Conservation (phyloP, 2,113 vertebrate species). For the Phaetusa simplex region DNA sequence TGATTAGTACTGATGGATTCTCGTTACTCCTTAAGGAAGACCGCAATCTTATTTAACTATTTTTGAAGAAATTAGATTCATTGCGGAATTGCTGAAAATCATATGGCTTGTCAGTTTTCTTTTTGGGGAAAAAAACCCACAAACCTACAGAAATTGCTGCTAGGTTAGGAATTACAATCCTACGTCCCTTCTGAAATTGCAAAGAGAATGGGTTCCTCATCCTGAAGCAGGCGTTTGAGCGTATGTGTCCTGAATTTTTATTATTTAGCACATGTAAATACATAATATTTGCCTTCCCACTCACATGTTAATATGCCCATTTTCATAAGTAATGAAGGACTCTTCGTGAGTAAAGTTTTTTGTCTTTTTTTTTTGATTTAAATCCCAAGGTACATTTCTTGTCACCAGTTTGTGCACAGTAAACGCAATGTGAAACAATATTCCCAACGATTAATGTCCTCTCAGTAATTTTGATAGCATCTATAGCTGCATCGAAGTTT, state of each 20-base stretch:
- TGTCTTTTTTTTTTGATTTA: not conserved
- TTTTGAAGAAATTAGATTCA: constrained; percentile 3
- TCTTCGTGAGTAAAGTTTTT: not conserved
- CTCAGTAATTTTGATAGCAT: not conserved
- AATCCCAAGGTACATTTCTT: not conserved
- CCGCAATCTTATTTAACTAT: constrained; percentile 9
- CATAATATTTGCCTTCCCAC: not conserved
- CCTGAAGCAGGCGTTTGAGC: not conserved
- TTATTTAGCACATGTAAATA: not conserved
- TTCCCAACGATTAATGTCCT: not conserved
- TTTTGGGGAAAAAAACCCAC: not conserved
- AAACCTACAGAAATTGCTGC: not conserved
- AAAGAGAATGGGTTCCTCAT: not conserved
- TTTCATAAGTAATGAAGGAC: not conserved
- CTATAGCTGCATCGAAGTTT: not conserved
- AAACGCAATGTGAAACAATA: not conserved
- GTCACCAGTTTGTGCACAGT: not conserved
- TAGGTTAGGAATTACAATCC: constrained; percentile 22
- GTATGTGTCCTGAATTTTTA: not conserved
- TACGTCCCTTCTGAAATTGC: not conserved
- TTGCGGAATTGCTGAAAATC: not conserved
- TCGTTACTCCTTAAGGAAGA: not conserved
- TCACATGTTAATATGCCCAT: not conserved
- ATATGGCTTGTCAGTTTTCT: not conserved
- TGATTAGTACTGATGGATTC: not conserved